Percentiles rank a stretch among this genome's conserved stretches.
phyloP scores from a whole-genome alignment of 2,888 invertebrate species.

The Lapara coniferarum region DNA sequence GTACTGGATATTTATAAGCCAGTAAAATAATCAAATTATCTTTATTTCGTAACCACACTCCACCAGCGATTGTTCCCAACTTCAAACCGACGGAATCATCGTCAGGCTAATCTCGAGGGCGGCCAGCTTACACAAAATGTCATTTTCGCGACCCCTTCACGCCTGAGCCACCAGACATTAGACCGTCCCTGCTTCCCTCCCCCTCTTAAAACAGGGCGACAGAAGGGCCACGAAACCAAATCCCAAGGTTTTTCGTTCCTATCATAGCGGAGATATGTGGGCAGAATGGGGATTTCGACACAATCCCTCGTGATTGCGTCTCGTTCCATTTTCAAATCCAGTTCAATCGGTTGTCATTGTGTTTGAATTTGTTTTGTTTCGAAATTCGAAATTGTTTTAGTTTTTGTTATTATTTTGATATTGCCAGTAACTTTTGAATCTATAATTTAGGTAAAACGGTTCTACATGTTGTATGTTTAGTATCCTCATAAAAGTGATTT shows the following conservation, averaged over 20 bases:
- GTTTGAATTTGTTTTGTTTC: conserved; percentile 46
- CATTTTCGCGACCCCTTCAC: conserved; percentile 70
- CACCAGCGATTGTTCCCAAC: conserved; percentile 42
- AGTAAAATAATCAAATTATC: not conserved
- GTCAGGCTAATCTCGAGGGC: conserved; percentile 69
- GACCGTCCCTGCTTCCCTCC: conserved; percentile 45
- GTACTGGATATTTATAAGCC: not conserved
- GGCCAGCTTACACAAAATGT: conserved; percentile 71
- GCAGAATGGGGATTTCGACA: conserved; percentile 57
- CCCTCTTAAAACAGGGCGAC: conserved; percentile 31
- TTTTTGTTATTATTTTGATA: not conserved
- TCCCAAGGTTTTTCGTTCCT: conserved; percentile 42
- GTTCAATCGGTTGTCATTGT: conserved; percentile 47
- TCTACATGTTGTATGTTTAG: not conserved
- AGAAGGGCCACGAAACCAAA: conserved; percentile 37
- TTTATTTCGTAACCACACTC: not conserved
- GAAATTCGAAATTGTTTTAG: conserved; percentile 24
- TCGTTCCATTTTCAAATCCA: conserved; percentile 64
- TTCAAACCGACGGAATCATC: conserved; percentile 53
- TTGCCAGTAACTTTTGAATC: not conserved
- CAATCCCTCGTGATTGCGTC: conserved; percentile 66
- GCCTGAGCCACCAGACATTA: conserved; percentile 47
- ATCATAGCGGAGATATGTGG: conserved; percentile 55
- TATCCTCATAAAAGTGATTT: not conserved
- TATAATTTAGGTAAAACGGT: no score